Base-by-base conservation (phyloP, 2,888 invertebrate species). In the Homarus gammarus region DNA sequence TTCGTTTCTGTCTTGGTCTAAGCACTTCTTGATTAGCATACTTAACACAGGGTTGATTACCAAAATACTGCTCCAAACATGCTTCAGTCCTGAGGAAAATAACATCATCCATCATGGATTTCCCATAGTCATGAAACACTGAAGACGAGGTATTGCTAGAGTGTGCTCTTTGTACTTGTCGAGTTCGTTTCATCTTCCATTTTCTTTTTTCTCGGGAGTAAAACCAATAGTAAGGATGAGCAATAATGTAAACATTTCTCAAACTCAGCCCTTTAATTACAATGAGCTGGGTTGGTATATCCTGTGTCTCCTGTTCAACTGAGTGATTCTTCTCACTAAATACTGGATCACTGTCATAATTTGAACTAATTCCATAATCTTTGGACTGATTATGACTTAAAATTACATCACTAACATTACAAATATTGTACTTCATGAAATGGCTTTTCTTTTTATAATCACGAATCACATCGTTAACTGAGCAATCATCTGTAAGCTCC, bases 1-100 rank as follows among this genome's bases (percentile, higher is more conserved):
- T 61, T 22, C 91, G 56, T 70, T 91, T 91, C 38, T 68, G 38
- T 38, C 90, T 36, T 2, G 51, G 56, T 51, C 84, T 78, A 22
- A 90, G 82, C 12, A 91, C 87, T 75, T 91, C 90, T 49, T 91
- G 91, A 36, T 73, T 75, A 38, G 81, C 68, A 75, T 79, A 87
- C 6, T 18, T 61, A 10, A 91, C 51, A 70, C 91, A 91, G 6
- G 87, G 84, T 38, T 87, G 86, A 38, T 22, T 68, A 22, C n/a
- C n/a, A 36, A 91, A 72, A 49, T 70, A 87, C 10, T 36, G 1
- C 31, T 61, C 68, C 49, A 90, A 49, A 61, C 90, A 90, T 22
- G 38, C n/a, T 27, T 83, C 78, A n/a, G 73, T 77, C 15, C 5
- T 84, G n/a, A 70, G 78, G 72, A 84, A 90, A 22, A 78, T 49